Conservation (phyloP, 2,888 invertebrate species). For the Pachymerium ferrugineum region DNA sequence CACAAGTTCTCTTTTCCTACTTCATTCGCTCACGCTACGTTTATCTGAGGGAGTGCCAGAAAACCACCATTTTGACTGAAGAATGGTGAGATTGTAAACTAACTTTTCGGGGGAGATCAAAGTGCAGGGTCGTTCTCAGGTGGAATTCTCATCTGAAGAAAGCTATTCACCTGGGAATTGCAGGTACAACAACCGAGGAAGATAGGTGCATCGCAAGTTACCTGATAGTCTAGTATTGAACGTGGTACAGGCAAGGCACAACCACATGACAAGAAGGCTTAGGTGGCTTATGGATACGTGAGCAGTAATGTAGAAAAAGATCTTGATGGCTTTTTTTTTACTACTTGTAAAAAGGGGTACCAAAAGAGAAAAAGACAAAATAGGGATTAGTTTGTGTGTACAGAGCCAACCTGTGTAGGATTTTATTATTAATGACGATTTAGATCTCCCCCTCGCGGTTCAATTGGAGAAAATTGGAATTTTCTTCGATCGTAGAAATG, state of each 20-base stretch:
- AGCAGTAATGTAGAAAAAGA: constrained; percentile 27
- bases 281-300: constrained; percentile 22
- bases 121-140: constrained; percentile 18
- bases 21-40: constrained; percentile 18
- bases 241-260: constrained; percentile 10
- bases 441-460: neutral
- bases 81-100: constrained; percentile 22
- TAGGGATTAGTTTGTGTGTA: neutral
- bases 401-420: neutral
- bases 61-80: constrained; percentile 10
- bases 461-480: too few relatives aligned
- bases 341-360: constrained; percentile 1
- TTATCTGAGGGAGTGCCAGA: neutral
- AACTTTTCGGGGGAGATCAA: constrained; percentile 2
- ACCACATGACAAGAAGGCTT: constrained; percentile 5
- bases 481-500: too few relatives aligned
- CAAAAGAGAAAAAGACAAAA: neutral
- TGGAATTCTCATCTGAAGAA: constrained; percentile 20
- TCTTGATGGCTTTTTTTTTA: constrained; percentile 24
- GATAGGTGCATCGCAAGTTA: constrained; percentile 27
- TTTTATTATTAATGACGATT: neutral
- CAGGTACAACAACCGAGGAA: constrained; percentile 9
- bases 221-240: constrained; percentile 16
- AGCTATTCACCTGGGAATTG: constrained; percentile 22
- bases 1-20: neutral